Evolutionary conservation across 2,888 invertebrate species (phyloP).

Genomic region (Caenorhabditis doughertyi): DNA sequence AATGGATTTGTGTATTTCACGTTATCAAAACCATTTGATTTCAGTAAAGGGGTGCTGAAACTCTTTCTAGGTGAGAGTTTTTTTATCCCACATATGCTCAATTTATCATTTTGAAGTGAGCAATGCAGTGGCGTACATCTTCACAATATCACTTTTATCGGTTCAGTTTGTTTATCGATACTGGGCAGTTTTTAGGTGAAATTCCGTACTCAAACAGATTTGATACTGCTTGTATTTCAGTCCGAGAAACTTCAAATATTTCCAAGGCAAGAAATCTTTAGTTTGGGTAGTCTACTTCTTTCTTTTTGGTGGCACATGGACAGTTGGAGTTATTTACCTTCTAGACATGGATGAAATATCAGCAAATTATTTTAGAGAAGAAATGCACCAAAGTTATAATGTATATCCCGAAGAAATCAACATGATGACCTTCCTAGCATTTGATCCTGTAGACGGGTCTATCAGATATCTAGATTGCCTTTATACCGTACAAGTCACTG

Average conservation of each 20-base stretch:
- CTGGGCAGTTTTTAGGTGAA: slow-evolving; percentile 10
- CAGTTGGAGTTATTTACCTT: background rate
- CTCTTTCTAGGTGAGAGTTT: background rate
- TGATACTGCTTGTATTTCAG: background rate
- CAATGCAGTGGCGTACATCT: too few relatives aligned
- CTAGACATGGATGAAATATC: background rate
- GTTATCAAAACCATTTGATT: background rate
- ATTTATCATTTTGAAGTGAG: background rate
- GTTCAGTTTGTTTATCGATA: slow-evolving; percentile 21
- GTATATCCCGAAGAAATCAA: background rate
- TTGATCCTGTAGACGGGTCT: background rate
- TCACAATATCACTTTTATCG: background rate
- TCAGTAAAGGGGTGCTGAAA: background rate
- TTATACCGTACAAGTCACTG: background rate
- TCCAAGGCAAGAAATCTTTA: background rate
- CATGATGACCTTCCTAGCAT: background rate
- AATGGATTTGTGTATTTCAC: background rate
- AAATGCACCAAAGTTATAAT: background rate
- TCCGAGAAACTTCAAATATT: background rate
- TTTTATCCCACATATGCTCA: too few relatives aligned
- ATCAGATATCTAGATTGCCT: background rate
- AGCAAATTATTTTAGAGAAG: background rate
- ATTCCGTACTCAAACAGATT: background rate
- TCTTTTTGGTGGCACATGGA: slow-evolving; percentile 1
- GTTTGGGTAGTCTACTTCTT: background rate